Evolutionary conservation across 2,113 vertebrate genomes (phyloP).

Genomic region (Mesembrinibis cayennensis): DNA sequence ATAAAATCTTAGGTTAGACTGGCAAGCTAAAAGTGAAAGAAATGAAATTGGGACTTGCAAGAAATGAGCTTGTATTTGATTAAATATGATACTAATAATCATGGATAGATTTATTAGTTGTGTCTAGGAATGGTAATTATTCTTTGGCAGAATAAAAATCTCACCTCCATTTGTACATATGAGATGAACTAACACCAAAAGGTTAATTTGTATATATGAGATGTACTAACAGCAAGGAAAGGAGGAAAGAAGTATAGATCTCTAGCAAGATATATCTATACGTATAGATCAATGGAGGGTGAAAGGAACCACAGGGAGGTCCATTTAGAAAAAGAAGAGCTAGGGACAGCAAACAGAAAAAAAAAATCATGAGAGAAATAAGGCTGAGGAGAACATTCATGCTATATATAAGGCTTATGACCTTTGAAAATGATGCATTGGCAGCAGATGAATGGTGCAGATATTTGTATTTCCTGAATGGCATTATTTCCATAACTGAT

Average conservation of each 20-base stretch:
- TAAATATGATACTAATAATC: not conserved
- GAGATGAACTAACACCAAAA: not conserved
- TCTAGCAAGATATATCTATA: not conserved
- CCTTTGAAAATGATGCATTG: not conserved
- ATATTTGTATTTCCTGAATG: not conserved
- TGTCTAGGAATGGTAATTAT: not conserved
- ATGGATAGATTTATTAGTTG: not conserved
- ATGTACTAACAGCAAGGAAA: not conserved
- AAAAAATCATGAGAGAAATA: not conserved
- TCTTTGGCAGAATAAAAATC: not conserved
- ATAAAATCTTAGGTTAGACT: not conserved
- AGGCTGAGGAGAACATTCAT: not conserved
- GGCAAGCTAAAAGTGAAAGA: not conserved
- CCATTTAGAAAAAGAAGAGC: not conserved
- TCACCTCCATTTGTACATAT: not conserved
- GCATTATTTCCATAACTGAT: not conserved
- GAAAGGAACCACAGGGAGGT: not conserved
- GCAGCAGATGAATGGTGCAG: not conserved
- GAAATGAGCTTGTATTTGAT: not conserved
- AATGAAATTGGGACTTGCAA: not conserved
- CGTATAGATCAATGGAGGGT: not conserved
- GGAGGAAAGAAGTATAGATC: not conserved
- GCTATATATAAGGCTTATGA: not conserved
- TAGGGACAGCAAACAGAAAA: not conserved
- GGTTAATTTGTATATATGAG: not conserved